These are phyloP conservation scores for Leptocoma aspasia DNA, from an alignment of 2,113 vertebrate genomes.

Conservation along the genomic window DNA sequence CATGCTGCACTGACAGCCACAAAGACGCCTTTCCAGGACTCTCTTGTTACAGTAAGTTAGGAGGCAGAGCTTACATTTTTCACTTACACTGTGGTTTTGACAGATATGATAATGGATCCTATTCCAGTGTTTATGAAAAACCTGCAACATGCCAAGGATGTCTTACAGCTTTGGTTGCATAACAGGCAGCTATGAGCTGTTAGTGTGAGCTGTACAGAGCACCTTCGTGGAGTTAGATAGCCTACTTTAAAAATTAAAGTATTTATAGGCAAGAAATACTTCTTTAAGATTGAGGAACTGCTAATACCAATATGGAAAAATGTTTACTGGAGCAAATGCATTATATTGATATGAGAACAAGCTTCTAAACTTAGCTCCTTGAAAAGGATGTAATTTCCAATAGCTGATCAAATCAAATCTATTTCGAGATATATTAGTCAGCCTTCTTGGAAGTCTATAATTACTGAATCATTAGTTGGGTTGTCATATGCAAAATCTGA, in stretches of 20 bases:
- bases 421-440: conserved; percentile 41
- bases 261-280: neutral
- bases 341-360: neutral
- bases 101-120: neutral
- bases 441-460: conserved; percentile 9
- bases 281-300: neutral
- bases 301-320: neutral
- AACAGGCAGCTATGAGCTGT: neutral
- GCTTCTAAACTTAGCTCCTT: neutral
- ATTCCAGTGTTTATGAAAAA: neutral
- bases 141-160: neutral
- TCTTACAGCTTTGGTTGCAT: neutral
- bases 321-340: neutral
- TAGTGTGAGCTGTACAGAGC: neutral
- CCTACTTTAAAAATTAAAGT: neutral
- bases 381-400: conserved; percentile 14
- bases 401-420: conserved; percentile 45
- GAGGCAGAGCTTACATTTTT: neutral
- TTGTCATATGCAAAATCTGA: conserved; percentile 4
- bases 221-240: neutral
- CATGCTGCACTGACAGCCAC: neutral
- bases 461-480: conserved; percentile 31
- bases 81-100: neutral
- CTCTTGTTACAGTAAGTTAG: neutral
- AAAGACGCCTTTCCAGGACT: neutral